Percentiles rank a stretch among this genome's conserved stretches.
phyloP scores from a whole-genome alignment of 2,797 vertebrate genomes.

The Mionectes olivaceus region DNA sequence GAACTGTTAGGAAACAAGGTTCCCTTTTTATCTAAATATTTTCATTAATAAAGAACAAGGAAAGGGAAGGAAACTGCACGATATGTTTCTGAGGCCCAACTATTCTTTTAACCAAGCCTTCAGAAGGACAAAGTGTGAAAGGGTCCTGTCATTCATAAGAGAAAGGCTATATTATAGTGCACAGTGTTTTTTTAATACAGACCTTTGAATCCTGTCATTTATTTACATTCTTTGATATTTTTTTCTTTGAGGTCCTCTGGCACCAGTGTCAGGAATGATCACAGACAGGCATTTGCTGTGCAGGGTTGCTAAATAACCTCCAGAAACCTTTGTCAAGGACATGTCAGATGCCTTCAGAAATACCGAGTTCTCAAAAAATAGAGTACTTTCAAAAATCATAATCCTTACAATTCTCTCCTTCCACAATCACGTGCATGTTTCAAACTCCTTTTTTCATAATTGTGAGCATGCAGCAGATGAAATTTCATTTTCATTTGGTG shows the following conservation, averaged over 20 bases:
- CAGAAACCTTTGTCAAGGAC: not conserved
- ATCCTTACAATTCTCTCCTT: not conserved
- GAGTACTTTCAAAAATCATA: not conserved
- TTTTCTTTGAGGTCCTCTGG: slow-evolving; percentile 14
- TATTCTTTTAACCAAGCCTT: not conserved
- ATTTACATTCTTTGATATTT: slow-evolving; percentile 42
- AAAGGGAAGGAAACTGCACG: slow-evolving; percentile 6
- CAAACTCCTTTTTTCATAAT: not conserved
- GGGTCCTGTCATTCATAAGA: not conserved
- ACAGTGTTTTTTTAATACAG: not conserved
- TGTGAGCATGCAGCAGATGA: not conserved
- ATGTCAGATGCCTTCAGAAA: not conserved
- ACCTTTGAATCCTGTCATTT: not conserved
- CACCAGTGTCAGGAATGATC: not conserved
- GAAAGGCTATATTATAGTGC: not conserved
- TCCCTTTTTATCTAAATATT: slow-evolving; percentile 73
- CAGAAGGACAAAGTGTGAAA: not conserved
- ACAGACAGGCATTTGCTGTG: not conserved
- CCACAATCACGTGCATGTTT: not conserved
- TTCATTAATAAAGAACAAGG: slow-evolving; percentile 62
- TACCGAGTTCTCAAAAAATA: not conserved
- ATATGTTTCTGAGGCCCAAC: not conserved
- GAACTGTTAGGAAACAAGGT: slow-evolving; percentile 65
- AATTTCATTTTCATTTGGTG: not conserved
- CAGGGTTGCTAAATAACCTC: not conserved